Evolutionary conservation across 1,140 invertebrate genomes (phyloP).

Genomic region (Macrostomum lignano): DNA sequence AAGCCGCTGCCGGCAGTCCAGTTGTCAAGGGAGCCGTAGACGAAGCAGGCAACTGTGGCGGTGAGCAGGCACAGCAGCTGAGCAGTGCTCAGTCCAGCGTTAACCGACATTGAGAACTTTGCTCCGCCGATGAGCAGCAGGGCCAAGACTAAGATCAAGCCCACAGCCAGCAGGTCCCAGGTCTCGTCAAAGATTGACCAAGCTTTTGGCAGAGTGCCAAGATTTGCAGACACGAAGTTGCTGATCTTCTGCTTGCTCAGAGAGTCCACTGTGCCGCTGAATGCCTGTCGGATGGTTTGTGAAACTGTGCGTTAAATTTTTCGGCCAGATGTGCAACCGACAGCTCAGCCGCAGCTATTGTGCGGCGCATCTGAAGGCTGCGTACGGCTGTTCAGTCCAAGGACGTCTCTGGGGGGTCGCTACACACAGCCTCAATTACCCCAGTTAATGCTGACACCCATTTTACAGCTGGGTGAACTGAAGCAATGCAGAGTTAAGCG

Average conservation of each 20-base stretch:
- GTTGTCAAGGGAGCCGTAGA: slow-evolving; percentile 10
- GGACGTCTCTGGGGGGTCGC: no score
- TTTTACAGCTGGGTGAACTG: no score
- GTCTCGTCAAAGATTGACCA: slow-evolving; percentile 33
- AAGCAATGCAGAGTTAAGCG: no score
- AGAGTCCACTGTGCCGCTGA: slow-evolving; percentile 8
- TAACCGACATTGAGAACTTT: slow-evolving; percentile 41
- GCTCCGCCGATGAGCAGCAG: slow-evolving; percentile 38
- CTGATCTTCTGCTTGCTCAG: slow-evolving; percentile 6
- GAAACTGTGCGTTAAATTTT: no score
- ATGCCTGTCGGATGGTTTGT: no score
- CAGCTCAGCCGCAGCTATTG: no score
- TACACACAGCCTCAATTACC: no score
- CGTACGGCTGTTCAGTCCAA: no score
- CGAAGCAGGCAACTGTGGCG: slow-evolving; percentile 34
- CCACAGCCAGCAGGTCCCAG: slow-evolving; percentile 48
- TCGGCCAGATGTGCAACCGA: no score
- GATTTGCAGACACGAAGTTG: slow-evolving; percentile 11
- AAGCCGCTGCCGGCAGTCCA: slow-evolving; percentile 12
- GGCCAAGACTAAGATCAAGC: slow-evolving; percentile 15
- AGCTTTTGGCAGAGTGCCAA: slow-evolving; percentile 3
- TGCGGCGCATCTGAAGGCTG: no score
- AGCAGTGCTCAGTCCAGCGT: slow-evolving; percentile 45
- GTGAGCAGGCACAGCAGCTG: slow-evolving; percentile 18
- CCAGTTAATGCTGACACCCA: no score